Base-by-base conservation (phyloP, 1,140 invertebrate genomes). In the Tetramorium simillimum region DNA sequence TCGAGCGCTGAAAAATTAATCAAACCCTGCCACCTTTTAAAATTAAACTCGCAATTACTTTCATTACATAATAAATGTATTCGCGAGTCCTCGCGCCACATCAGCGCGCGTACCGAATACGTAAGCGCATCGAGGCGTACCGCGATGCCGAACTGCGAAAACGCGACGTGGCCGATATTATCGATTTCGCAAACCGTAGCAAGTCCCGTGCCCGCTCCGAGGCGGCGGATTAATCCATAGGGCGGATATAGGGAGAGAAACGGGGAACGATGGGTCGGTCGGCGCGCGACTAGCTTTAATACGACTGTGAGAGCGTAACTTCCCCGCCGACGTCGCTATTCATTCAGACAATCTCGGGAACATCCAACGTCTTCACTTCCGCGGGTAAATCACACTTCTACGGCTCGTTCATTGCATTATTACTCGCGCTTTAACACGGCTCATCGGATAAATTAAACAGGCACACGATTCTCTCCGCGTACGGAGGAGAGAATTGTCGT, bases 391-490 rank as follows among this genome's bases (percentile, higher is more conserved):
- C 33, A 37, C 51, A 24, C 16, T 67, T 51, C 46, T 67, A 21
- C 37, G 21, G 21, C 21, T 5, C 67, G 67, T 16, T 84, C 58
- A 49, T 75, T 84, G 81, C 70, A 49, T 84, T 75, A 84, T 75
- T 62, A 75, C 81, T 51, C 78, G 40, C 5, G 69, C 70, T 62
- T 75, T 84, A 81, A 81, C 49, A 53, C 46, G 46, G 33, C 33
- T 81, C 77, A 81, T 69, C 33, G 62, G 63, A 69, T 81, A 81
- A 81, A 81, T 81, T 81, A 70, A 81, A 70, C 77, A 69, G 77
- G 46, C 28, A 51, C 28, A 51, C 21, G 63, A 69, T 81, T n/a
- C n/a, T n/a, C 76, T 21, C 28, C 76, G 43, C n/a, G 43, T 16
- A 51, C 46, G 69, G 69, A 51, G 43, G 37, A 12, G 40, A 60